Percentiles rank a stretch among this genome's conserved stretches.
Conservation (phyloP, 1,140 invertebrate genomes). For the Portunus trituberculatus region DNA sequence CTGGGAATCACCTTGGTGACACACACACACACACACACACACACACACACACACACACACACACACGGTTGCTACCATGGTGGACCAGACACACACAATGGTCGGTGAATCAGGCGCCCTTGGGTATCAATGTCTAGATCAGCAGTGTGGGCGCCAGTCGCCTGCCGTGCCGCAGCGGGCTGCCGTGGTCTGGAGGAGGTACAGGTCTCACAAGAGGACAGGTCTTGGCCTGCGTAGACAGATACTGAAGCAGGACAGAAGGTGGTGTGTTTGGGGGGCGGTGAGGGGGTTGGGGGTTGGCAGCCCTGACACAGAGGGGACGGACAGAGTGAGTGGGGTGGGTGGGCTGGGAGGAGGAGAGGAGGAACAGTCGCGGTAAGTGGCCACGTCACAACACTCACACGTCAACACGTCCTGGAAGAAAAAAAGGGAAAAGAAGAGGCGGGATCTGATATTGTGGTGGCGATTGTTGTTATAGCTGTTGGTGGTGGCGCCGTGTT, state of each 20-base stretch:
- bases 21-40: conserved; percentile 60
- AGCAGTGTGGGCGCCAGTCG: background rate
- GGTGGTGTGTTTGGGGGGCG: background rate
- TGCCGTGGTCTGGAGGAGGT: conserved; percentile 2
- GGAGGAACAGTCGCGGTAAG: conserved; percentile 70
- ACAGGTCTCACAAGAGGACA: conserved; percentile 15
- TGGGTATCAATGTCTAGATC: too few relatives aligned
- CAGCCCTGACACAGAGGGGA: background rate
- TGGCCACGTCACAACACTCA: conserved; percentile 38
- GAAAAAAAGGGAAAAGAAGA: conserved; percentile 55
- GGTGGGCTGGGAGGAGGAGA: background rate
- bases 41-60: conserved; percentile 41
- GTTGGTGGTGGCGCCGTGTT: background rate
- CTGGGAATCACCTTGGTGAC: background rate
- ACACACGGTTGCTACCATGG: background rate
- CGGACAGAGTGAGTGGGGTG: background rate
- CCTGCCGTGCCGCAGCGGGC: background rate
- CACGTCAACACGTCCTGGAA: conserved; percentile 55
- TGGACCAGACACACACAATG: too few relatives aligned
- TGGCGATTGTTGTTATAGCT: background rate
- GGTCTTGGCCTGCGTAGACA: conserved; percentile 17
- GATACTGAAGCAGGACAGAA: background rate
- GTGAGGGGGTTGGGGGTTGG: background rate
- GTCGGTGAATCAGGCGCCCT: too few relatives aligned
- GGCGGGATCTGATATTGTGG: conserved; percentile 4